Percentiles rank a stretch among this genome's conserved stretches.
Evolutionary conservation across 2,797 vertebrate species (phyloP).

Genomic region (Numenius phaeopus): DNA sequence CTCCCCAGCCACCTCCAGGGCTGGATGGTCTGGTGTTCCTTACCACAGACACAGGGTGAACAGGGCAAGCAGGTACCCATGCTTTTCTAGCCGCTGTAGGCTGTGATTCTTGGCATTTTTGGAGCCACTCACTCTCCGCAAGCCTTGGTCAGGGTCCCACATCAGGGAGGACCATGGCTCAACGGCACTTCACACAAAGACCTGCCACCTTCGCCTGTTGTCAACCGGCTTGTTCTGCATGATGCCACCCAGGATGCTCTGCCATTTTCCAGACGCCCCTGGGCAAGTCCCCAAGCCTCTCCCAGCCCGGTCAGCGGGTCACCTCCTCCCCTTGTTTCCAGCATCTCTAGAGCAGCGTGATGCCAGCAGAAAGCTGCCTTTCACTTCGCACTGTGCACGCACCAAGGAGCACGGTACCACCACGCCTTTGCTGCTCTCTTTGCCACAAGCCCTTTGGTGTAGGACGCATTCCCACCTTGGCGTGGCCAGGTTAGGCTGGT

Average conservation of each 20-base stretch:
- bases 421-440: rapidly evolving
- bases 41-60: neutral
- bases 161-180: rapidly evolving
- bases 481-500: neutral
- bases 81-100: rapidly evolving
- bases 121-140: rapidly evolving
- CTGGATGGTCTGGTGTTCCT: neutral
- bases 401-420: rapidly evolving
- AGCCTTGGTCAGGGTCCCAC: neutral
- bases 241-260: neutral
- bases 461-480: neutral
- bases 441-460: neutral
- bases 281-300: neutral
- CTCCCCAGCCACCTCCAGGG: neutral
- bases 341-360: neutral
- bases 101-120: neutral
- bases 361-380: neutral
- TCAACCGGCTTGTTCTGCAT: neutral
- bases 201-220: neutral
- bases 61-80: rapidly evolving
- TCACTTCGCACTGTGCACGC: rapidly evolving
- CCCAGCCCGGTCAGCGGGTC: neutral
- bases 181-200: rapidly evolving
- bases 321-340: neutral
- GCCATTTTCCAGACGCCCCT: rapidly evolving